Conservation (phyloP, 2,797 vertebrate species). For the Sitta carolinensis region DNA sequence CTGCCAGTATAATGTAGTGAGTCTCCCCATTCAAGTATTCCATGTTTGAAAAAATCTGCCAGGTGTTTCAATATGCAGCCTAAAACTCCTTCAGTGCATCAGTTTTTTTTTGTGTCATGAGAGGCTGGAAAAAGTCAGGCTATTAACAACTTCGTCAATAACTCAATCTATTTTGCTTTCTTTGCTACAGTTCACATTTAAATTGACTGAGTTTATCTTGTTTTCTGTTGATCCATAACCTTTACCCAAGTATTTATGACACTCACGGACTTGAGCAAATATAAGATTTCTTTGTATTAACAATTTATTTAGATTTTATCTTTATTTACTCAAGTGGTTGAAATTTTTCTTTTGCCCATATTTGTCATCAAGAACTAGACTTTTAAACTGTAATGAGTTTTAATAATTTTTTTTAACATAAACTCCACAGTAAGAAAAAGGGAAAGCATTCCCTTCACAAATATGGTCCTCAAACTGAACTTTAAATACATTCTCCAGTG, state of each 20-base stretch:
- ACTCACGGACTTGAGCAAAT: not conserved
- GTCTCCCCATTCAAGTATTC: not conserved
- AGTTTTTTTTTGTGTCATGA: not conserved
- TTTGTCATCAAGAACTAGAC: not conserved
- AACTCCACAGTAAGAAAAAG: not conserved
- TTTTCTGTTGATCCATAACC: not conserved
- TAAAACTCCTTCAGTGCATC: not conserved
- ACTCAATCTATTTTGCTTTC: not conserved
- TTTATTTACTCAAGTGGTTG: not conserved
- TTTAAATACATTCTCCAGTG: not conserved
- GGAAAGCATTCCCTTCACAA: not conserved
- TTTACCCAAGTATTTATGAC: not conserved
- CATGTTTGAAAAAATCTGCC: not conserved
- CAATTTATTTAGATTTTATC: not conserved
- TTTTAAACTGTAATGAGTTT: not conserved
- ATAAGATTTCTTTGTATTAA: not conserved
- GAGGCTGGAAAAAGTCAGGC: not conserved
- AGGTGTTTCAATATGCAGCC: not conserved
- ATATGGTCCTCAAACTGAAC: not conserved
- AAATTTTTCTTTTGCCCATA: not conserved
- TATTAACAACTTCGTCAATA: not conserved
- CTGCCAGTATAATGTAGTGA: not conserved
- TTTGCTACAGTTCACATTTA: not conserved
- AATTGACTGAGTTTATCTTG: not conserved
- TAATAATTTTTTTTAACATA: not conserved